Evolutionary conservation across 2,113 vertebrate species (phyloP), one percentile per base, ranked within the genome.

Genomic region (Leucopternis melanops): DNA sequence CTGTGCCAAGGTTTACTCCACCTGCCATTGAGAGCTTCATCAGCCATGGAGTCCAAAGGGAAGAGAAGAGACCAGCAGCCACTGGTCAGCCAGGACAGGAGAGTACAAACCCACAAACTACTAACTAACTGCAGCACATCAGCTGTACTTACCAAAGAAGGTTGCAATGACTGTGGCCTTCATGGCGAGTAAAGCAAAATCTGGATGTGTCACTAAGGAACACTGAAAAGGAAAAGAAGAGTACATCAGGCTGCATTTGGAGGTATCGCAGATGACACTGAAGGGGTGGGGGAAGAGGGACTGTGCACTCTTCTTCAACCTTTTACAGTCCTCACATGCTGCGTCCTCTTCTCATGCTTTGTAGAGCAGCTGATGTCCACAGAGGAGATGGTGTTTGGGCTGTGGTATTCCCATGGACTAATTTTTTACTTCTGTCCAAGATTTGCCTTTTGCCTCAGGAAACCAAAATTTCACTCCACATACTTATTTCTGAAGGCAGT

Each of bases 91-190:
- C 66, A 65, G 49, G 38, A 38, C 21, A 55, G 34, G 25, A 78
- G 23, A 61, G 10, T 32, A 27, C 49, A 81, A 90, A 86, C 8
- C 26, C 34, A 27, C 5, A 8, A 54, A 40, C 45, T 79, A 11
- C 25, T 69, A 15, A 12, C 27, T 69, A 15, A 57, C 22, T 47
- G 59, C 69, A 95, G 32, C 42, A 32, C 27, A 31, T 59, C 52
- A 45, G 1, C 19, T 32, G 42, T 92, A 98, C 98, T 98, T 98
- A 98, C 98, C 97, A 77, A 98, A 97, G 79, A 98, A 83, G 92
- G 93, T 66, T 93, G 96, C 92, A 91, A 97, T 90, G 91, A 94
- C 84, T 86, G 94, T 97, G 93, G 94, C 79, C 97, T 98, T 98
- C 98, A 98, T 98, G 81, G 73, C 94, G 95, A 96, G 73, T 94